Conservation (phyloP, 37 sponge, comb jelly and placozoan species). For the Haliclona indistincta region DNA sequence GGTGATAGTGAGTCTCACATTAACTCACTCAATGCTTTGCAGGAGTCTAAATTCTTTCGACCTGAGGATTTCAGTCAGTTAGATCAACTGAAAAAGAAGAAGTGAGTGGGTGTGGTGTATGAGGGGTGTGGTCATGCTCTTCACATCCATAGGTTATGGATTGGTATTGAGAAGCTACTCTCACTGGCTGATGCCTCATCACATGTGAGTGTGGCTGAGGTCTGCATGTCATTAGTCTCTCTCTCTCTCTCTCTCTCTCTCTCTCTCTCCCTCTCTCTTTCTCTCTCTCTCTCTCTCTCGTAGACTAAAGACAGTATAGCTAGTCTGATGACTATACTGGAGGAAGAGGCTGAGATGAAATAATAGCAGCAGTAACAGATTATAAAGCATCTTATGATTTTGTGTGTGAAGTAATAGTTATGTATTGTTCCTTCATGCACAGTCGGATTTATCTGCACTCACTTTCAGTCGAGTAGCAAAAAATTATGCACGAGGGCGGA, state of each 20-base stretch:
- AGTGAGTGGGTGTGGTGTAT: conserved; percentile 12
- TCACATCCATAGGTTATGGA: conserved; percentile 12
- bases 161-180: conserved; percentile 87
- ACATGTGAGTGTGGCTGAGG: conserved; percentile 32
- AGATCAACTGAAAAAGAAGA: conserved; percentile 29
- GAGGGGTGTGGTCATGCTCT: background rate
- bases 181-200: conserved; percentile 55
- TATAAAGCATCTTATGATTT: too few relatives aligned
- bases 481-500: too few relatives aligned
- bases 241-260: too few relatives aligned
- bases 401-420: too few relatives aligned
- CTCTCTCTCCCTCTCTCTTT: too few relatives aligned
- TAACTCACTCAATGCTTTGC: background rate
- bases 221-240: too few relatives aligned
- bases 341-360: conserved; percentile 21
- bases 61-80: conserved; percentile 16
- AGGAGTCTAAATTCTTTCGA: conserved; percentile 38
- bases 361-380: too few relatives aligned
- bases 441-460: too few relatives aligned
- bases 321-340: background rate
- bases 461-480: too few relatives aligned
- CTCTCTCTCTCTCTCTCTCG: background rate
- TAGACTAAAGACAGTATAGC: conserved; percentile 25
- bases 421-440: too few relatives aligned
- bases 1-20: background rate